Conservation (phyloP, 2,888 invertebrate genomes). For the Eupithecia pulchellata region DNA sequence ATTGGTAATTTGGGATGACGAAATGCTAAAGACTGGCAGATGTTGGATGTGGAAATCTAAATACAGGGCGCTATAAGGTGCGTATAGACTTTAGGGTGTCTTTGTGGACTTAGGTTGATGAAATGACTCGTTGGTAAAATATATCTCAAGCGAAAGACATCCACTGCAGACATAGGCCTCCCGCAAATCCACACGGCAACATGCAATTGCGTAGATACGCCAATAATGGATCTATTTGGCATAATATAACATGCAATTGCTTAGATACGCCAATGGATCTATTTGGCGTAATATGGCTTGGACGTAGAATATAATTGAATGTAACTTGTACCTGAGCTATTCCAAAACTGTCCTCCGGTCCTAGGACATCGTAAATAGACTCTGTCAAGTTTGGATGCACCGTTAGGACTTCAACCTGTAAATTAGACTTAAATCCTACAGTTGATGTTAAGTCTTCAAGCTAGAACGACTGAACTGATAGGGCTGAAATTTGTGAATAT, state of each 20-base stretch:
- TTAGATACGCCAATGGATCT: no score
- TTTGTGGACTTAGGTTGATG: neutral
- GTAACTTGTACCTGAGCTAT: conserved; percentile 71
- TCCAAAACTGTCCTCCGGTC: conserved; percentile 84
- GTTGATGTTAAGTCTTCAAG: no score
- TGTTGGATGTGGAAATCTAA: no score
- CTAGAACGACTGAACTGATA: no score
- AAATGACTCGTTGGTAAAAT: neutral
- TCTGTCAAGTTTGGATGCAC: conserved; percentile 81
- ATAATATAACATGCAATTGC: neutral
- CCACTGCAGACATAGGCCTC: neutral
- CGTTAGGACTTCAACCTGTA: conserved; percentile 82
- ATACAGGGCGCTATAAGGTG: neutral
- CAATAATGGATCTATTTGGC: no score
- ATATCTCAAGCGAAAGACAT: neutral
- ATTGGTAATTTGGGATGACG: no score
- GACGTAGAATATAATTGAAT: neutral
- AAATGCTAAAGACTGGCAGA: neutral
- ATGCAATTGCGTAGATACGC: no score
- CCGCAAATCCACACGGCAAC: neutral
- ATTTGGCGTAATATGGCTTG: neutral
- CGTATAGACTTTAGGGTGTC: no score
- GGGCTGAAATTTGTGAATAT: no score
- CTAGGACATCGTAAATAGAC: conserved; percentile 81
- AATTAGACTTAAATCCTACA: no score